phyloP scores from a whole-genome alignment of 2,888 invertebrate species.

The Orchesellides sinensis region DNA sequence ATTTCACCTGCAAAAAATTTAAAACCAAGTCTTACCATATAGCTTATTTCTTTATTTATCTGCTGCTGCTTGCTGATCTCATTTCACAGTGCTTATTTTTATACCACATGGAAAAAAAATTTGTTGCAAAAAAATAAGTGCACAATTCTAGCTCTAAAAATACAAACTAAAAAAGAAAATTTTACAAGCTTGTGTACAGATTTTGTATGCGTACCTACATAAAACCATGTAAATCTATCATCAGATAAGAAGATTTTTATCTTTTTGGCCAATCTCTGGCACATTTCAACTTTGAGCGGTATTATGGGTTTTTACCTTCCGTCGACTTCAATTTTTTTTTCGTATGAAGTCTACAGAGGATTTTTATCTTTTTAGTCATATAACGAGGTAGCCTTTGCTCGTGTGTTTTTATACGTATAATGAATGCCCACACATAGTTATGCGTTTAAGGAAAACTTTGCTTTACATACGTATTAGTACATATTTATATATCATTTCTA shows the following conservation, averaged over 20 bases:
- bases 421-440: too few relatives aligned
- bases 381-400: neutral
- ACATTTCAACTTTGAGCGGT: slow-evolving; percentile 10
- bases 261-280: slow-evolving; percentile 49
- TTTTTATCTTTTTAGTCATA: neutral
- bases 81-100: neutral
- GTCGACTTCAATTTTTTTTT: too few relatives aligned
- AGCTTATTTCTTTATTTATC: too few relatives aligned
- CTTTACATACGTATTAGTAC: neutral
- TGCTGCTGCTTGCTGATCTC: neutral
- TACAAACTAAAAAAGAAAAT: too few relatives aligned
- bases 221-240: slow-evolving; percentile 30
- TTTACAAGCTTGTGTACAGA: too few relatives aligned
- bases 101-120: neutral
- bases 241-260: slow-evolving; percentile 44
- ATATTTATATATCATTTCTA: neutral
- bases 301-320: too few relatives aligned
- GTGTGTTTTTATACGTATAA: neutral
- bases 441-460: neutral
- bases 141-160: too few relatives aligned
- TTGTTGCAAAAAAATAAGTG: too few relatives aligned
- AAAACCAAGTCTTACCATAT: too few relatives aligned
- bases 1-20: slow-evolving; percentile 48
- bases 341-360: too few relatives aligned
- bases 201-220: too few relatives aligned